A percentile compares a stretch with the other conserved stretches of the same genome.
Conservation (phyloP, 2,888 invertebrate genomes). For the Ommatoiulus sabulosus region DNA sequence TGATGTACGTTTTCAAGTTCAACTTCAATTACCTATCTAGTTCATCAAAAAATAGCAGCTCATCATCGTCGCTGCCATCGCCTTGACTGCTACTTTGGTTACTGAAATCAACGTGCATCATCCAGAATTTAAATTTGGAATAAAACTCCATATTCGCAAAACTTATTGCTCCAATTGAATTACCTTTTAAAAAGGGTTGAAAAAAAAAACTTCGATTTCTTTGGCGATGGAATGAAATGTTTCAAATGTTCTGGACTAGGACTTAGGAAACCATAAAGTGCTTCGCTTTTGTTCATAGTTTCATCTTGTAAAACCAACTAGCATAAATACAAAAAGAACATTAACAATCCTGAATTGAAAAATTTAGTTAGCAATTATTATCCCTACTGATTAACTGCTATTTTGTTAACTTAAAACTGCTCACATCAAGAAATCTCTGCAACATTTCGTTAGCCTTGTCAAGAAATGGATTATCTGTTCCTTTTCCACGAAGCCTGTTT, state of each 20-base stretch:
- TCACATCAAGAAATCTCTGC: constrained; percentile 87
- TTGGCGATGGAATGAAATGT: constrained; percentile 76
- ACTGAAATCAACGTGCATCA: constrained; percentile 2
- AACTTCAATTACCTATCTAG: constrained; percentile 61
- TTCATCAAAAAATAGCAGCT: constrained; percentile 81
- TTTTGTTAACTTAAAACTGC: constrained; percentile 64
- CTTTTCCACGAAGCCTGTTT: constrained; percentile 82
- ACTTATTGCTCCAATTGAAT: neutral
- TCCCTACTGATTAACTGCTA: too few species aligned
- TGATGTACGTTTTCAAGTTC: neutral
- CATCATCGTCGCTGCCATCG: constrained; percentile 81
- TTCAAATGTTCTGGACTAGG: constrained; percentile 91
- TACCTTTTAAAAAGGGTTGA: constrained; percentile 87
- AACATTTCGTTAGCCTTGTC: constrained; percentile 86
- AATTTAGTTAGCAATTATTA: neutral
- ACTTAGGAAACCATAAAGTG: constrained; percentile 90
- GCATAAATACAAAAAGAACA: too few species aligned
- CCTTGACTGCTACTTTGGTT: constrained; percentile 56
- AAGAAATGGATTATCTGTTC: constrained; percentile 78
- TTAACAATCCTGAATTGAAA: too few species aligned
- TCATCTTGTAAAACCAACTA: constrained; percentile 90
- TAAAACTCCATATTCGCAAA: neutral
- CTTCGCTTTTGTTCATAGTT: constrained; percentile 86
- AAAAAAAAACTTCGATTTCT: constrained; percentile 88
- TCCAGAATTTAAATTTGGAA: neutral